Evolutionary conservation across 2,797 vertebrate genomes (phyloP).

Genomic region (Sylvilagus floridanus): DNA sequence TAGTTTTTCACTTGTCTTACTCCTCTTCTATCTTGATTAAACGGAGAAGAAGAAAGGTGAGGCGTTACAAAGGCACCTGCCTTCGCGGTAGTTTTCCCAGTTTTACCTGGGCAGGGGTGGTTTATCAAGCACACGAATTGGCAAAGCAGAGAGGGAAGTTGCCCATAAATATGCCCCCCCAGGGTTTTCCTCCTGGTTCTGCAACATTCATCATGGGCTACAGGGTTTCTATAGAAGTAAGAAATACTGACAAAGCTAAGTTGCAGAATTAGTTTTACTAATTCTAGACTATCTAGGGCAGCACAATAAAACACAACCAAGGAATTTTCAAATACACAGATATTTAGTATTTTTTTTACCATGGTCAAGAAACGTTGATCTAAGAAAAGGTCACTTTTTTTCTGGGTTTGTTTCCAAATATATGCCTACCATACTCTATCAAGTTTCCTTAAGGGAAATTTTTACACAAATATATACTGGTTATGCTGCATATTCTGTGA

Average conservation of each 20-base stretch:
- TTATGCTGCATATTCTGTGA: slow-evolving; percentile 10
- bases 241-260: not conserved
- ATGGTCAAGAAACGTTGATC: not conserved
- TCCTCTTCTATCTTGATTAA: not conserved
- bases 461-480: not conserved
- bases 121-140: not conserved
- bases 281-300: not conserved
- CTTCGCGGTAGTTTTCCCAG: not conserved
- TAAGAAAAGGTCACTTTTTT: slow-evolving; percentile 3
- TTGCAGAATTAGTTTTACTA: not conserved
- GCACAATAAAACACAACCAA: slow-evolving; percentile 25
- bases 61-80: not conserved
- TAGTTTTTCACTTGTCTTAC: not conserved
- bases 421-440: not conserved
- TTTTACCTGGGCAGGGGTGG: not conserved
- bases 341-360: not conserved
- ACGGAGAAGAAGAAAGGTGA: not conserved
- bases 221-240: not conserved
- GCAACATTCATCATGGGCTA: not conserved
- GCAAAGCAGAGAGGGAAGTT: not conserved
- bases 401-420: not conserved
- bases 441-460: slow-evolving; percentile 15
- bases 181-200: not conserved
- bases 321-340: not conserved
- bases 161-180: not conserved